Base-by-base conservation (phyloP, 2,797 vertebrate species). In the Nannoperca australis region DNA sequence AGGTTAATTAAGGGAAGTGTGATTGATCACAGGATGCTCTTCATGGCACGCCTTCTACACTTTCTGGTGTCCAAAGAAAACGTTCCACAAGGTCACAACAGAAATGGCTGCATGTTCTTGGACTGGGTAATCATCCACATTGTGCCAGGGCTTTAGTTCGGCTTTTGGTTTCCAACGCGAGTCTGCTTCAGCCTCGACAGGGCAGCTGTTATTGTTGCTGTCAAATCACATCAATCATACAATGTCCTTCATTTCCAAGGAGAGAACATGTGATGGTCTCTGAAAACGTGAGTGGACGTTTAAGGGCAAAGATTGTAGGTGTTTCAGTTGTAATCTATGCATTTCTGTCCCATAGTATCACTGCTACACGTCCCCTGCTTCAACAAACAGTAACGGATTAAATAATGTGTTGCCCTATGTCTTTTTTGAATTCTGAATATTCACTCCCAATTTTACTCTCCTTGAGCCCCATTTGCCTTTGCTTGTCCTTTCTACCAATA, bases 401-500 rank as follows among this genome's bases (percentile, higher is more conserved):
- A 74, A 38, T 6, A 13, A 51, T 24, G 15, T 0, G 2, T 56
- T 56, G 9, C 36, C 5, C 15, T 9, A 30, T 17, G 27, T 66
- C 15, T 44, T 24, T n/a, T 71, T n/a, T 42, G 30, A 47, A 58
- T 44, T 63, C 30, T 34, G 50, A 59, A 45, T 47, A 20, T 36
- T 38, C 17, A 30, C 24, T 51, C 11, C 20, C 34, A 55, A 7
- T 56, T 64, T 65, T 17, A 36, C 13, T 1, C 55, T 61, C 18
- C 1, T 20, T 30, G 14, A 60, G 36, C 20, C 50, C 54, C 5
- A 50, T 69, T 73, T 69, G 63, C 72, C 60, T 82, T 63, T 58
- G 24, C 76, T 77, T 11, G 72, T 82, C 71, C 61, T 69, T 27
- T 70, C 68, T 38, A 36, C 54, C 59, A 71, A 56, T 73, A 81